These are phyloP conservation scores for Alloplasta piceator DNA, from an alignment of 2,888 invertebrate species.

Conservation along the genomic window DNA sequence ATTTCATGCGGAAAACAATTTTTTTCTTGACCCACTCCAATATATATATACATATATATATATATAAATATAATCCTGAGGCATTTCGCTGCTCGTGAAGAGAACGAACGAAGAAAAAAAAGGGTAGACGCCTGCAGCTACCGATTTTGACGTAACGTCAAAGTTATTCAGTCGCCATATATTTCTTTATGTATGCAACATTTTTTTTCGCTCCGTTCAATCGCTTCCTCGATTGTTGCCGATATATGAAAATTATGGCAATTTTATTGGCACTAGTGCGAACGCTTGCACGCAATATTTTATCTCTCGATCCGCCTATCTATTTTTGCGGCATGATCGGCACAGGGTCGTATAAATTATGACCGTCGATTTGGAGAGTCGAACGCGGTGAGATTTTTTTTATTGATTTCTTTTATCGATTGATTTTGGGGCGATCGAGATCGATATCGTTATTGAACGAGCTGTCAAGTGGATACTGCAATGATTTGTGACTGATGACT, in stretches of 20 bases:
- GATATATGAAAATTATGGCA: slow-evolving; percentile 3
- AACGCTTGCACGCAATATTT: not conserved
- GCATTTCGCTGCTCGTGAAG: too few species aligned
- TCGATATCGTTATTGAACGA: not conserved
- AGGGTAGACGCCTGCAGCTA: slow-evolving; percentile 38
- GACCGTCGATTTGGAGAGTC: not conserved
- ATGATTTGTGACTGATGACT: not conserved
- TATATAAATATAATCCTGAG: too few species aligned
- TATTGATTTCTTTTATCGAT: not conserved
- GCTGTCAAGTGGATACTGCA: not conserved
- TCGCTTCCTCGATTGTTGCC: not conserved
- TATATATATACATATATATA: too few species aligned
- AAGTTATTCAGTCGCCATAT: slow-evolving; percentile 8
- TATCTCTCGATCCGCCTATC: too few species aligned
- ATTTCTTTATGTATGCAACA: not conserved
- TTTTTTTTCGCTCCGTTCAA: not conserved
- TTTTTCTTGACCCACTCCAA: too few species aligned
- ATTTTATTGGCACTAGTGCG: not conserved
- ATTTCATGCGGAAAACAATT: too few species aligned
- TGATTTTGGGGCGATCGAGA: slow-evolving; percentile 6
- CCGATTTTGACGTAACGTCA: slow-evolving; percentile 42
- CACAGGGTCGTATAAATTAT: too few species aligned
- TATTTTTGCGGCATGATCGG: too few species aligned
- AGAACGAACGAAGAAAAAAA: slow-evolving; percentile 21
- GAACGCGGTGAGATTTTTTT: not conserved